Conservation (phyloP, 2,797 vertebrate species). For the Pseudotriccus pelzelni region DNA sequence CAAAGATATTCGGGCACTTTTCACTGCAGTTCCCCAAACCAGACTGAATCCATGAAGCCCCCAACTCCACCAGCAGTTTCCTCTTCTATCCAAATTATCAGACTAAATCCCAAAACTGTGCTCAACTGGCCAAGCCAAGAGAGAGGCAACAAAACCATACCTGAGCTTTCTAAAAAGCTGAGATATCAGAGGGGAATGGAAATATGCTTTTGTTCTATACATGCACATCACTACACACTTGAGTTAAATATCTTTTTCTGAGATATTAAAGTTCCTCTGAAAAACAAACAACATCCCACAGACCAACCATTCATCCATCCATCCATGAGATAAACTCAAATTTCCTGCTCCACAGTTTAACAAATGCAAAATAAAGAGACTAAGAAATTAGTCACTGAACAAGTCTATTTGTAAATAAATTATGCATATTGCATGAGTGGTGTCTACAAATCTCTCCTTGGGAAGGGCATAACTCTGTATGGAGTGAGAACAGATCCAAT, state of each 20-base stretch:
- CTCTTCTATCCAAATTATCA: not conserved
- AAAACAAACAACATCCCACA: not conserved
- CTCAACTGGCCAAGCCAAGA: not conserved
- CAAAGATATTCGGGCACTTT: not conserved
- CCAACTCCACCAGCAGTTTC: not conserved
- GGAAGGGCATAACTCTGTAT: not conserved
- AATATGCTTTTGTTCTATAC: not conserved
- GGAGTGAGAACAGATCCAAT: not conserved
- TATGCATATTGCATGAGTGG: not conserved
- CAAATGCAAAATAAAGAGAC: slow-evolving; percentile 2
- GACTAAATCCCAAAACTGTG: not conserved
- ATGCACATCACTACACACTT: not conserved
- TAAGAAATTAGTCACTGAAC: not conserved
- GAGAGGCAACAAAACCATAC: not conserved
- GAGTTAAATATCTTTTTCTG: not conserved
- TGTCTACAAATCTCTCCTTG: not conserved
- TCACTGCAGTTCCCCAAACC: not conserved
- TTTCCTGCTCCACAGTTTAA: not conserved
- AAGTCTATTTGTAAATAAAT: not conserved
- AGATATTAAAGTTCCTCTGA: not conserved
- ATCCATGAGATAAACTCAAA: not conserved
- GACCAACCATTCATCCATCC: not conserved
- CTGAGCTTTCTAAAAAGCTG: not conserved
- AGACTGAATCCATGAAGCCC: not conserved
- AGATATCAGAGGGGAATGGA: not conserved